Evolutionary conservation across 2,113 vertebrate species (phyloP).

Genomic region (Pedionomus torquatus): DNA sequence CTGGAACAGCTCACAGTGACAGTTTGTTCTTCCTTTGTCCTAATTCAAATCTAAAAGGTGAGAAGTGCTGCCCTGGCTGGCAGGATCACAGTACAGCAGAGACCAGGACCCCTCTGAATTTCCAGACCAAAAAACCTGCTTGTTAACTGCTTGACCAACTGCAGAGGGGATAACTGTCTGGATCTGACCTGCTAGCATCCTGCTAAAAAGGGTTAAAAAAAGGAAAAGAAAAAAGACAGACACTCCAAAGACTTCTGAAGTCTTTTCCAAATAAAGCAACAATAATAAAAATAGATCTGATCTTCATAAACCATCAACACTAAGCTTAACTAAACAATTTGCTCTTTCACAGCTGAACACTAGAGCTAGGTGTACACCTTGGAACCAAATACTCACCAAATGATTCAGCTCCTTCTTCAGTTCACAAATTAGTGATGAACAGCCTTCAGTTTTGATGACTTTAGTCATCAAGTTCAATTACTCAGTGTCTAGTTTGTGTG

Average conservation of each 20-base stretch:
- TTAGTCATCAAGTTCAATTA: neutral
- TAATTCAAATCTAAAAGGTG: neutral
- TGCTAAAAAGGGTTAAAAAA: neutral
- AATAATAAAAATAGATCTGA: neutral
- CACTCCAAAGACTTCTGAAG: neutral
- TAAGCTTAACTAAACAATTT: neutral
- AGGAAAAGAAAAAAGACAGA: neutral
- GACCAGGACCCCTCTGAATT: fast-evolving
- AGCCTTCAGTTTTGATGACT: neutral
- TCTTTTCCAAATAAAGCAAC: neutral
- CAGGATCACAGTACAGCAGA: neutral
- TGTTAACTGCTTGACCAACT: neutral
- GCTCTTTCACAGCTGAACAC: neutral
- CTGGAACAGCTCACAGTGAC: slow-evolving; percentile 25
- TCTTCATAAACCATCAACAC: neutral
- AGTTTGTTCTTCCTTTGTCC: slow-evolving; percentile 23
- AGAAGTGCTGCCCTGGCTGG: neutral
- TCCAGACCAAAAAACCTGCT: neutral
- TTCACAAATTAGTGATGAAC: neutral
- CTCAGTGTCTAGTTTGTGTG: neutral
- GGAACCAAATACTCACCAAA: neutral
- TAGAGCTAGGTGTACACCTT: neutral
- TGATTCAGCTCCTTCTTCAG: neutral
- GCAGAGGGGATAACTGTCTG: neutral
- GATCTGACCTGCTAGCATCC: neutral